Base-by-base conservation (phyloP, 2,113 vertebrate genomes). In the Syrmaticus mikado region DNA sequence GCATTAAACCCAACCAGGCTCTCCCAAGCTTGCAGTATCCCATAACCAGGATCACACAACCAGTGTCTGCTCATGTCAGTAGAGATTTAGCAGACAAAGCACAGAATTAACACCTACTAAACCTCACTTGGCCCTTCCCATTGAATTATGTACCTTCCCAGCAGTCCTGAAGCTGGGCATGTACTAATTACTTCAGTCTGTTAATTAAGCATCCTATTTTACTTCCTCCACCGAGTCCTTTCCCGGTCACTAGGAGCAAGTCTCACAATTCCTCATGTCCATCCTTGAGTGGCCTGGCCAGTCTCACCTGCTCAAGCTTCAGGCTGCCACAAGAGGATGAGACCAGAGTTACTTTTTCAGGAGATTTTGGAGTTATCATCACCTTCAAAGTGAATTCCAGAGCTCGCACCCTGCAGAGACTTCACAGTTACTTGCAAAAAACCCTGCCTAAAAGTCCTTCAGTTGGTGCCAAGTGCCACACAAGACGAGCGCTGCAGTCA, bases 371-470 rank as follows among this genome's bases (percentile, higher is more conserved):
- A 58, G 75, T 76, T 61, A 53, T 79, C 40, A 6, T 58, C 79
- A 41, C 36, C 71, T 48, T 53, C 58, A 6, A 34, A 73, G 41
- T 24, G 65, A 58, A 66, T 14, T 40, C 58, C 73, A 43, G 53
- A 53, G 17, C 64, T 11, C 4, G 2, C 21, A 7, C 6, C 4
- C 18, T 13, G 11, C 46, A 36, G 78, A n/a, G 72, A 34, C 50
- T 46, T 7, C 48, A 8, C 1, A 1, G 10, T n/a, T 46, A 27
- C 57, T 52, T 6, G 0, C 36, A 18, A 45, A 27, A 11, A 78
- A n/a, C 46, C 0, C 0, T 21, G 68, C 73, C 72, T 0, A 0
- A 81, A 70, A 25, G 2, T 43, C 40, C 75, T 81, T 5, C 24
- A 2, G n/a, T 0, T 1, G 40, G 78, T 32, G 74, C 89, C 81